A percentile compares a stretch with the other conserved stretches of the same genome.
phyloP scores from a whole-genome alignment of 2,888 invertebrate species.

The Gastrophysa polygoni region DNA sequence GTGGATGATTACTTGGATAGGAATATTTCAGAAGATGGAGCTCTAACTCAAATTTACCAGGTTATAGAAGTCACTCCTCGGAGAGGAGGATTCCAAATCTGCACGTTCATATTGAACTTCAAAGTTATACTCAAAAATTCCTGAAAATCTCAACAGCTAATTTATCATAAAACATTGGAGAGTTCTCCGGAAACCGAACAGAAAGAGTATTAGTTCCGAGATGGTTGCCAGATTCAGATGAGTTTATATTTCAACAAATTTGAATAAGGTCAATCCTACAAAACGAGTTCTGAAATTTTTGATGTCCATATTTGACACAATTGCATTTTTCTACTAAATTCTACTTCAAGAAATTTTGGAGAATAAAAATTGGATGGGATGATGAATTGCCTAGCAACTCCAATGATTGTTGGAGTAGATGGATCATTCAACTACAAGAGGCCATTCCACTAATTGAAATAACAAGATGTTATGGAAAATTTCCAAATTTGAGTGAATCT shows the following conservation, averaged over 20 bases:
- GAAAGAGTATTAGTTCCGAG: background rate
- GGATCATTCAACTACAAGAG: slow-evolving; percentile 27
- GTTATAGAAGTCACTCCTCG: background rate
- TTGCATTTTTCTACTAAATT: slow-evolving; percentile 40
- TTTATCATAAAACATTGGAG: background rate
- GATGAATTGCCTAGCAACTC: slow-evolving; percentile 23
- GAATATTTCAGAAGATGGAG: background rate
- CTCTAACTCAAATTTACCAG: background rate
- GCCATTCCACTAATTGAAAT: slow-evolving; percentile 8
- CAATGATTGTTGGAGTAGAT: slow-evolving; percentile 30
- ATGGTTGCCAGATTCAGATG: background rate
- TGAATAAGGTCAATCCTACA: slow-evolving; percentile 11
- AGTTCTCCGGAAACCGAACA: background rate
- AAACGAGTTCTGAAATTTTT: slow-evolving; percentile 17
- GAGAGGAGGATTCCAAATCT: background rate
- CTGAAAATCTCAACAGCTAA: background rate
- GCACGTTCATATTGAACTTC: background rate
- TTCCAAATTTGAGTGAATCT: slow-evolving; percentile 1
- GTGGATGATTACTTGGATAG: slow-evolving; percentile 18
- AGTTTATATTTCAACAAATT: background rate
- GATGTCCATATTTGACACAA: slow-evolving; percentile 47
- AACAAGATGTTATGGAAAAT: slow-evolving; percentile 28
- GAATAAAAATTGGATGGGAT: slow-evolving; percentile 34
- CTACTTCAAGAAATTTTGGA: slow-evolving; percentile 43
- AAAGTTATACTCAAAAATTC: background rate